Percentiles rank a stretch among this genome's conserved stretches.
Conservation (phyloP, 2,797 vertebrate species). For the Streptopelia turtur region DNA sequence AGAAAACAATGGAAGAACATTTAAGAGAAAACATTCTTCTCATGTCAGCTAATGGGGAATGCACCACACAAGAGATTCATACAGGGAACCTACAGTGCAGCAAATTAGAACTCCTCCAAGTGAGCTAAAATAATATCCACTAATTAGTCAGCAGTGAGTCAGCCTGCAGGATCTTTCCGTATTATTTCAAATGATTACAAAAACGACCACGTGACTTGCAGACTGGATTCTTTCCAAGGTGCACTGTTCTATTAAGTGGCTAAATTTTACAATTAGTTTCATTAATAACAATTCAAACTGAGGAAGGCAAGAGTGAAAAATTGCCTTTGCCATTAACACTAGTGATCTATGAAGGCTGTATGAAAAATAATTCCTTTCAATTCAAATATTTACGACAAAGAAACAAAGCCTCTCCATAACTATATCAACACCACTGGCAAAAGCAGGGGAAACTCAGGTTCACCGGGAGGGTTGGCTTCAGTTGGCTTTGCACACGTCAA, state of each 20-base stretch:
- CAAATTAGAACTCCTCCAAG: neutral
- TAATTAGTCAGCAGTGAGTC: neutral
- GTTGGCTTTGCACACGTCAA: neutral
- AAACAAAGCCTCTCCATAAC: neutral
- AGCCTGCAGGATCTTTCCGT: neutral
- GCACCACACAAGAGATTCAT: neutral
- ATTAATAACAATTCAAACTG: neutral
- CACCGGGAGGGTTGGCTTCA: neutral
- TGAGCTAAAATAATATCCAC: neutral
- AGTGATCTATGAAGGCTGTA: neutral
- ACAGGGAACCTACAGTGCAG: neutral
- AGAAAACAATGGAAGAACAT: neutral
- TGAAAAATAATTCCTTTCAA: neutral
- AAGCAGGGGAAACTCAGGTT: neutral
- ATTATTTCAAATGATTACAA: neutral
- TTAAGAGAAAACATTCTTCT: neutral
- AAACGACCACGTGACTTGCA: neutral
- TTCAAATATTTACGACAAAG: neutral
- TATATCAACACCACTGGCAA: neutral
- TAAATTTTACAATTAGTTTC: neutral
- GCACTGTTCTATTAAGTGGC: neutral
- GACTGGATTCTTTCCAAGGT: neutral
- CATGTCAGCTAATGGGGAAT: neutral
- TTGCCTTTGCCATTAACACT: rapidly evolving
- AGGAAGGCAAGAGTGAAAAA: neutral